Evolutionary conservation across 2,797 vertebrate genomes (phyloP).

Genomic region (Pagetopsis macropterus): DNA sequence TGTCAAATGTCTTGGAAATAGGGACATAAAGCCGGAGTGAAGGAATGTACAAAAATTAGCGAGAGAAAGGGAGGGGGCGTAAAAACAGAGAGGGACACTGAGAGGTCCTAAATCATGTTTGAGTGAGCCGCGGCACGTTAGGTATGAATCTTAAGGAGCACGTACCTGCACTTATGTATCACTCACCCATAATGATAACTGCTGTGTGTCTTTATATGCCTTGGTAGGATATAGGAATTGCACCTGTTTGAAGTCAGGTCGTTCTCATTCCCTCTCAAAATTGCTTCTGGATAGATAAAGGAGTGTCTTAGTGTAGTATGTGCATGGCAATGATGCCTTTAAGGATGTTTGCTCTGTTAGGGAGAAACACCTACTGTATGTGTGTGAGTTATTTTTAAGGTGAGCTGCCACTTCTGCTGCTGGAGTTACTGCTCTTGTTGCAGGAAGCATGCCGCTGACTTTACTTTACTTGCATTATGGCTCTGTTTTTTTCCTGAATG

Average conservation of each 20-base stretch:
- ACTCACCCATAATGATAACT: slow-evolving; percentile 6
- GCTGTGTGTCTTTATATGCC: background rate
- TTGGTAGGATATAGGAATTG: background rate
- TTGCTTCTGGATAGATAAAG: background rate
- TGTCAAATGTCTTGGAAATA: slow-evolving; percentile 35
- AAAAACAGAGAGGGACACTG: slow-evolving; percentile 41
- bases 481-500: slow-evolving; percentile 8
- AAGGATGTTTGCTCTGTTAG: slow-evolving; percentile 11
- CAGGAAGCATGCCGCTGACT: background rate
- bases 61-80: background rate
- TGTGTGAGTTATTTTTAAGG: background rate
- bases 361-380: background rate
- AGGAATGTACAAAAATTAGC: slow-evolving; percentile 40
- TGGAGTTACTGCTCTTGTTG: slow-evolving; percentile 5
- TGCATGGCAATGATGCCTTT: slow-evolving; percentile 2
- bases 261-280: slow-evolving; percentile 5
- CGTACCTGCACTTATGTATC: slow-evolving; percentile 15
- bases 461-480: slow-evolving; percentile 6
- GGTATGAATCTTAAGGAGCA: slow-evolving; percentile 42
- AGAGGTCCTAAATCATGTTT: slow-evolving; percentile 55
- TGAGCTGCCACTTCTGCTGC: background rate
- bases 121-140: slow-evolving; percentile 48
- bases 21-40: slow-evolving; percentile 28
- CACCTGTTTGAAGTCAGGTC: slow-evolving; percentile 9
- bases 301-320: background rate